phyloP scores from a whole-genome alignment of 1,140 invertebrate genomes.

The Dendrolimus kikuchii region DNA sequence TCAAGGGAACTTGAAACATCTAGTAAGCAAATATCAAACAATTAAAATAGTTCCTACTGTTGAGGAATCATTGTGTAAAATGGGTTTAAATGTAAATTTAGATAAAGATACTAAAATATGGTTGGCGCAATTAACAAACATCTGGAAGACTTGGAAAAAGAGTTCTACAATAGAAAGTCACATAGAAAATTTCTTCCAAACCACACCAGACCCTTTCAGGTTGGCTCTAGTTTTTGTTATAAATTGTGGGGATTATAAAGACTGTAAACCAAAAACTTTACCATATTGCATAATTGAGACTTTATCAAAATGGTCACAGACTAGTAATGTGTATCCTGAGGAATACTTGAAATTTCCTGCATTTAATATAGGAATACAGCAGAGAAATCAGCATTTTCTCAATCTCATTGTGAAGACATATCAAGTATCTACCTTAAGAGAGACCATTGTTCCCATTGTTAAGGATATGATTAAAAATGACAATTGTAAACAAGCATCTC shows the following conservation, averaged over 20 bases:
- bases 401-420: conserved; percentile 49
- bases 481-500: conserved; percentile 73
- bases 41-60: conserved; percentile 62
- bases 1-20: conserved; percentile 40
- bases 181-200: conserved; percentile 36
- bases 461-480: conserved; percentile 56
- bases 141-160: conserved; percentile 61
- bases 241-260: conserved; percentile 56
- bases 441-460: conserved; percentile 44
- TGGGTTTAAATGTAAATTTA: conserved; percentile 46
- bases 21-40: conserved; percentile 45
- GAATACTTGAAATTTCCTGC: conserved; percentile 49
- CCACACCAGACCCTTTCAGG: conserved; percentile 37
- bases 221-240: conserved; percentile 44
- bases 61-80: conserved; percentile 46
- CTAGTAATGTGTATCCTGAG: conserved; percentile 25
- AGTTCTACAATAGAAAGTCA: conserved; percentile 38
- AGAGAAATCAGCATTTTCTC: conserved; percentile 53
- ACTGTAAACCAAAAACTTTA: conserved; percentile 57
- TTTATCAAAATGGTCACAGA: conserved; percentile 43
- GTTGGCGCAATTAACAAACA: conserved; percentile 43
- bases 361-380: conserved; percentile 50
- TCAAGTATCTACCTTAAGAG: conserved; percentile 41
- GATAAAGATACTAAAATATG: conserved; percentile 33
- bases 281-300: conserved; percentile 55